Base-by-base conservation (phyloP, 2,888 invertebrate species). In the Cataglyphis altisquamis region DNA sequence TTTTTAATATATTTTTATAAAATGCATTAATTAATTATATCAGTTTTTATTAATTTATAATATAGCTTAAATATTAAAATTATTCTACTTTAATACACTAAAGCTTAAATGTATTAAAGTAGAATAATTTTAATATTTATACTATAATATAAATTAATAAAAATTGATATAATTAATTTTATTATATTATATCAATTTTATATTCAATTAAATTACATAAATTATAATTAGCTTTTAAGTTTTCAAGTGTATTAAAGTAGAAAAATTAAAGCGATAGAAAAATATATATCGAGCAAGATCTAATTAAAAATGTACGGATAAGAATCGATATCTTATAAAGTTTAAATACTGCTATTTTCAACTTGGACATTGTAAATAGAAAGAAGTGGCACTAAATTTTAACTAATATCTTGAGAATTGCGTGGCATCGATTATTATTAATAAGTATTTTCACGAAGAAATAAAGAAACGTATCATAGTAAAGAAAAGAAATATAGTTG, bases 11-110 rank as follows among this genome's bases (percentile, higher is more conserved):
- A 55, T 3, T 36, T 36, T 70, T 21, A 45, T 67, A 2, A 29
- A 67, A 6, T 32, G 6, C 1, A 32, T 21, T 70, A 29, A 10
- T 57, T 57, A 57, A 8, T 55, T 10, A 55, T 6, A 52, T 12
- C 1, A 52, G 15, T 70, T 52, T 52, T 70, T 0, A 52, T 15
- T 52, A 52, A 70, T 70, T 32, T 32, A 70, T 52, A 32, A 68
- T 48, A n/a, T 41, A 66, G 8, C 6, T n/a, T 48, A 68, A 29
- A 68, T 52, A 15, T 8, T 32, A 21, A 21, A 21, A 32, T 52
- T 68, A 32, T 32, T 32, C 32, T 32, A 32, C 32, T 32, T 32
- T 32, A 32, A 32, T 32, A 32, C 0, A 5, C 32, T 32, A 32
- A 32, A 32, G 6, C 32, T 32, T 6, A 4, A 5, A 5, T 32